Percentiles rank a stretch among this genome's conserved stretches.
These are phyloP conservation scores for Gonatopus flavifemur DNA, from an alignment of 1,140 invertebrate genomes.

Conservation along the genomic window DNA sequence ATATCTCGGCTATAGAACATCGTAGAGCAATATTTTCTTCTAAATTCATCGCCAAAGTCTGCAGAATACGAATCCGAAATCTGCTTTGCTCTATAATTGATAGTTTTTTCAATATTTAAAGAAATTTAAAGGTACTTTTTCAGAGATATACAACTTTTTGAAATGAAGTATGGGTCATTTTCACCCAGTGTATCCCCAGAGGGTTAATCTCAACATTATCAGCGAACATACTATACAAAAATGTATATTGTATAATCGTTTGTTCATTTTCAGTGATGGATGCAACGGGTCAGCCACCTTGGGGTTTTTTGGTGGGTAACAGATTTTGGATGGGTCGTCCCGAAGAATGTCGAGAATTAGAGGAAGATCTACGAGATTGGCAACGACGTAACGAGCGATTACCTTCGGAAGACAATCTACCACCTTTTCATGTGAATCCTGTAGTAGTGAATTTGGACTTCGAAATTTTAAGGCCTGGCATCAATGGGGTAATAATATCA, in stretches of 20 bases:
- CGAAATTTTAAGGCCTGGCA: slow-evolving; percentile 10
- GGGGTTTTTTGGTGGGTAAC: slow-evolving; percentile 44
- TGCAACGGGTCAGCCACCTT: slow-evolving; percentile 42
- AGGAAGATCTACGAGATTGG: slow-evolving; percentile 15
- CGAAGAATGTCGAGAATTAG: slow-evolving; percentile 41
- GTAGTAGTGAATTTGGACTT: slow-evolving; percentile 28
- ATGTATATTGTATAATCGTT: background rate
- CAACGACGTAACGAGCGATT: background rate
- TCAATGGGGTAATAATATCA: slow-evolving; percentile 21
- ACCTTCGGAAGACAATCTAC: slow-evolving; percentile 7
- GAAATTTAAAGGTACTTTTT: no score
- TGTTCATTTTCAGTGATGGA: slow-evolving; percentile 41
- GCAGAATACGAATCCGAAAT: no score
- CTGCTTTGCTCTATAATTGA: no score
- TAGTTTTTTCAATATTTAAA: no score
- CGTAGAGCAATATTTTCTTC: no score
- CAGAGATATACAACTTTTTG: no score
- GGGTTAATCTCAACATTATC: no score
- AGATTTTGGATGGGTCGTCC: slow-evolving; percentile 46
- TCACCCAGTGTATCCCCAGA: no score
- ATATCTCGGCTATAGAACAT: no score
- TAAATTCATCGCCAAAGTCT: no score
- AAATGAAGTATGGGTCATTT: no score
- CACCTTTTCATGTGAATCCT: slow-evolving; percentile 31
- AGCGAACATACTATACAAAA: background rate